A percentile compares a stretch with the other conserved stretches of the same genome.
These are phyloP conservation scores for Idaea aversata DNA, from an alignment of 2,888 invertebrate genomes.

Conservation along the genomic window DNA sequence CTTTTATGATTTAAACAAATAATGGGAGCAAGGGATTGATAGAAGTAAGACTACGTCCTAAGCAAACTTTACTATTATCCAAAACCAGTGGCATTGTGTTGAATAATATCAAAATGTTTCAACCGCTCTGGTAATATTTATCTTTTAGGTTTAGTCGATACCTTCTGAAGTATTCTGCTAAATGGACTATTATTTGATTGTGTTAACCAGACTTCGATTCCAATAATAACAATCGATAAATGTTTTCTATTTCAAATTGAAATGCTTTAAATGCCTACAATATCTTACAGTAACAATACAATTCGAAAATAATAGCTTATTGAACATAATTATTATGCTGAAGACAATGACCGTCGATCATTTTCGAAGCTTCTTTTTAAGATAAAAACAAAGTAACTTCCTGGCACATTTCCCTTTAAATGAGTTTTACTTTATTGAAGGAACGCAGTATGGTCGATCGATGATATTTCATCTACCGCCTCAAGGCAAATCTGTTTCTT, in stretches of 20 bases:
- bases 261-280: too few relatives aligned
- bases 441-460: too few relatives aligned
- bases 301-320: too few relatives aligned
- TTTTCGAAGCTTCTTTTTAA: too few relatives aligned
- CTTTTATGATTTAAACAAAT: slow-evolving; percentile 57
- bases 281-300: too few relatives aligned
- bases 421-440: too few relatives aligned
- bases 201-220: neutral
- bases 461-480: too few relatives aligned
- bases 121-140: slow-evolving; percentile 49
- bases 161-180: slow-evolving; percentile 6
- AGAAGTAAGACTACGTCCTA: slow-evolving; percentile 66
- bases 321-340: too few relatives aligned
- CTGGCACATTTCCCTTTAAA: too few relatives aligned
- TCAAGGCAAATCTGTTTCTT: too few relatives aligned
- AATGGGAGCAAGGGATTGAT: slow-evolving; percentile 68
- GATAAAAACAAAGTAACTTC: too few relatives aligned
- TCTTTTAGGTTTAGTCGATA: slow-evolving; percentile 48
- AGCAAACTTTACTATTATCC: slow-evolving; percentile 65
- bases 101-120: slow-evolving; percentile 48
- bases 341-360: too few relatives aligned
- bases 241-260: neutral
- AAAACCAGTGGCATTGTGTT: slow-evolving; percentile 53
- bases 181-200: neutral
- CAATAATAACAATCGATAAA: slow-evolving; percentile 12